Evolutionary conservation across 2,113 vertebrate genomes (phyloP), one percentile per base, ranked within the genome.

Genomic region (Campylomormyrus tamandua): DNA sequence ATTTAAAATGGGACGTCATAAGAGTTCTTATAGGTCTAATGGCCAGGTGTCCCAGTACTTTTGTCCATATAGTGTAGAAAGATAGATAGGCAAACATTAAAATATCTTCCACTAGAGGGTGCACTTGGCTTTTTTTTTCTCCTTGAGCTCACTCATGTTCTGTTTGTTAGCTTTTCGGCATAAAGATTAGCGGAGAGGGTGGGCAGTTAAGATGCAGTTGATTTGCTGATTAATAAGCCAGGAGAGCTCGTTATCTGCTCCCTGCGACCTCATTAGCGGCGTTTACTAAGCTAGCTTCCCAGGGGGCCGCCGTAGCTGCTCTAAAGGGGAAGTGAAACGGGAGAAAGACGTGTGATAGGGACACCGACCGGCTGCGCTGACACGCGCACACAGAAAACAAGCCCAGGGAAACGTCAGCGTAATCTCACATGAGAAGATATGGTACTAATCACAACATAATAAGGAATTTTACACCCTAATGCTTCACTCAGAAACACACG

Each of bases 201-300:
- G 31, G 31, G 88, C 39, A 49, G 27, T 17, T 31, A 45, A 89
- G 31, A 52, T 49, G 17, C n/a, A 45, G 88, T 31, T 53, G 66
- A 89, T 74, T 70, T 84, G 89, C 52, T 89, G 89, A 84, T 84
- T 62, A 62, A 85, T 53, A 58, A 85, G 52, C 80, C 50, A 27
- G 42, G 62, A 24, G 52, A 84, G 89, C 66, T 89, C 80, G 83
- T 85, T 84, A 84, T 84, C 19, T 58, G 80, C 39, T 39, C 42
- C 8, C 50, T 89, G 39, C 17, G 80, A 6, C 24, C 89, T 89
- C 77, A 84, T 85, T 89, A 84, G 74, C 50, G 31, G 48, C 53
- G 50, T 85, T 84, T 89, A 39, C 1, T 42, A 83, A 21, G 17
- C 8, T 70, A 7, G 49, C 46, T 49, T 52, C 31, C 77, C 77